phyloP scores from a whole-genome alignment of 2,888 invertebrate genomes.

The Heteromyza rotundicornis region DNA sequence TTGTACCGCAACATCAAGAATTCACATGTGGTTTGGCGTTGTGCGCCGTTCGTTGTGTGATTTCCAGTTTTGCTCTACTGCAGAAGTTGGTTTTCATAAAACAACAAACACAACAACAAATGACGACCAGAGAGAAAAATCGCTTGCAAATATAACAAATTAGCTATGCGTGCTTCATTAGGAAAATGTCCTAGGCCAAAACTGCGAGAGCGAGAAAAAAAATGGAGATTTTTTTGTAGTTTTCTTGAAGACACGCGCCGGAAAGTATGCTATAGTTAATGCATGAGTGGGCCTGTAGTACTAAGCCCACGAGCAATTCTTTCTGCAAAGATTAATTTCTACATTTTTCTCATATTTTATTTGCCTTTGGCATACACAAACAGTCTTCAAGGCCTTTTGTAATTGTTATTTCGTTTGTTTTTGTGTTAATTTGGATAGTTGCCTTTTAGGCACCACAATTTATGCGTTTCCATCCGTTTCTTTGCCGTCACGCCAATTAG shows the following conservation, averaged over 20 bases:
- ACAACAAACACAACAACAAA: no score
- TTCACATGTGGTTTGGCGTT: neutral
- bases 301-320: no score
- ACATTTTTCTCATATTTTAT: neutral
- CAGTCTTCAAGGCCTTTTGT: neutral
- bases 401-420: neutral
- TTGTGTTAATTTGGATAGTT: conserved; percentile 1
- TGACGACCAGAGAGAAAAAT: no score
- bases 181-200: conserved; percentile 29
- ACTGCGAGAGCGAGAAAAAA: neutral
- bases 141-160: conserved; percentile 14
- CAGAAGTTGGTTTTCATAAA: no score
- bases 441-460: conserved; percentile 22
- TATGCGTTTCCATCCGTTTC: neutral
- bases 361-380: neutral
- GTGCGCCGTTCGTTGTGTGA: neutral
- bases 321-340: neutral
- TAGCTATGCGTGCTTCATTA: conserved; percentile 37
- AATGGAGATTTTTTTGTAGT: neutral
- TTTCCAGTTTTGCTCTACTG: neutral
- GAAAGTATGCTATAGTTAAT: neutral
- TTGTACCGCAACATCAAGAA: neutral
- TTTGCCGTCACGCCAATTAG: neutral
- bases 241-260: neutral
- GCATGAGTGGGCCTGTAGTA: neutral